Evolutionary conservation across 1,140 invertebrate genomes (phyloP).

Genomic region (Littorina saxatilis): DNA sequence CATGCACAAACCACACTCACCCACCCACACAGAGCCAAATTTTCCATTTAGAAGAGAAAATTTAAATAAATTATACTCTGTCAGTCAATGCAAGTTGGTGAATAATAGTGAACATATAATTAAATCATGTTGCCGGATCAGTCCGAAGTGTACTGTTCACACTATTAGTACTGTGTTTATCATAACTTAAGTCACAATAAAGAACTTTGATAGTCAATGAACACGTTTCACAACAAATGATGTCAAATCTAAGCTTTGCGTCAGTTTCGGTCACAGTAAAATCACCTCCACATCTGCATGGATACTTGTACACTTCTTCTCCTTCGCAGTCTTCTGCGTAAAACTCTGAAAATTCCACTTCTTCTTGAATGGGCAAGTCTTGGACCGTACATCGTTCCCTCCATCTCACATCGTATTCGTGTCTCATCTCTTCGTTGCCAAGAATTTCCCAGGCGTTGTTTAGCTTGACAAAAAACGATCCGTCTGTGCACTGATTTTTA

Average conservation of each 20-base stretch:
- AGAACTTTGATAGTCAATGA: conserved; percentile 61
- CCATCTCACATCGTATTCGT: conserved; percentile 65
- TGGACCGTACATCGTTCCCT: conserved; percentile 61
- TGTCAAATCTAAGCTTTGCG: conserved; percentile 58
- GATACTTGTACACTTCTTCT: conserved; percentile 44
- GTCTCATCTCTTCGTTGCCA: conserved; percentile 54
- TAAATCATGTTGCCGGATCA: too few species aligned
- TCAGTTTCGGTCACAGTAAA: conserved; percentile 58
- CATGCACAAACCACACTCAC: background rate
- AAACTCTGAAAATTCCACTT: conserved; percentile 64
- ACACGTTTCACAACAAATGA: conserved; percentile 71
- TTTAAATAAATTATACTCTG: too few species aligned
- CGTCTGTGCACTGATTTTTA: conserved; percentile 44
- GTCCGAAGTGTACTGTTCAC: too few species aligned
- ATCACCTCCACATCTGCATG: conserved; percentile 68
- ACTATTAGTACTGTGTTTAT: too few species aligned
- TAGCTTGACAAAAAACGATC: conserved; percentile 56
- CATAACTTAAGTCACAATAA: too few species aligned
- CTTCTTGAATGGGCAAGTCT: conserved; percentile 68
- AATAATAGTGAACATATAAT: too few species aligned
- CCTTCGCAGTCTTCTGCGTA: conserved; percentile 38
- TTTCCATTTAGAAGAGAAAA: too few species aligned
- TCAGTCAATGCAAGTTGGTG: too few species aligned
- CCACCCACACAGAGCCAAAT: background rate
- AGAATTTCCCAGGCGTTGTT: conserved; percentile 68